Evolutionary conservation across 2,797 vertebrate genomes (phyloP).

Genomic region (Pangasius sanitwongsei): DNA sequence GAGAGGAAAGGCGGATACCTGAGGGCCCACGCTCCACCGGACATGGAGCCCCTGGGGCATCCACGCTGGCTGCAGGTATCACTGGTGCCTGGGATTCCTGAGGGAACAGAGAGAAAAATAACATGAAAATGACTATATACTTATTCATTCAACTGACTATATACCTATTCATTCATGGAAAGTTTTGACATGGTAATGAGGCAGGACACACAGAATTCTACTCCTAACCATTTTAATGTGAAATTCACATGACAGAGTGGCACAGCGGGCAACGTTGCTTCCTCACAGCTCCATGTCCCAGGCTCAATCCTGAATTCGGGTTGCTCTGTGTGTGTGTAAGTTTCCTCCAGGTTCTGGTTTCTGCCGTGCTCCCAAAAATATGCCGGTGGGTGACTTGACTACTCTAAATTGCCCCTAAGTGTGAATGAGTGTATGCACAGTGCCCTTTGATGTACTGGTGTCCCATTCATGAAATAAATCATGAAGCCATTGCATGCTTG

Average conservation of each 20-base stretch:
- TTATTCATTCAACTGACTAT: not conserved
- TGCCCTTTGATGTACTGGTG: not conserved
- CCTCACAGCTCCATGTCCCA: not conserved
- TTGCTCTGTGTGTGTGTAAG: not conserved
- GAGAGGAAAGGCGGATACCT: slow-evolving; percentile 92
- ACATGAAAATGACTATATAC: not conserved
- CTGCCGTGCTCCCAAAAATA: not conserved
- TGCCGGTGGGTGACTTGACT: not conserved
- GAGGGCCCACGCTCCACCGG: slow-evolving; percentile 83
- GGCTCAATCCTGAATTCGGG: not conserved
- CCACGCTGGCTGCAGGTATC: slow-evolving; percentile 73
- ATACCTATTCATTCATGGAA: not conserved
- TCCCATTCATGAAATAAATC: not conserved
- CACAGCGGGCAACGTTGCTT: not conserved
- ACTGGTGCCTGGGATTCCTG: slow-evolving; percentile 81
- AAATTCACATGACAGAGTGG: not conserved
- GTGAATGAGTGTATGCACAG: not conserved
- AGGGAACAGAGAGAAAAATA: not conserved
- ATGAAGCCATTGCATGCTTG: not conserved
- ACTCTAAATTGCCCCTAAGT: not conserved
- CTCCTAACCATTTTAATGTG: not conserved
- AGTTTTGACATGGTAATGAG: not conserved
- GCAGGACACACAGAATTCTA: not conserved
- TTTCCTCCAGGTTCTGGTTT: not conserved
- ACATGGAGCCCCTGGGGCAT: slow-evolving; percentile 70